Evolutionary conservation across 2,113 vertebrate genomes (phyloP).

Genomic region (Colius striatus): DNA sequence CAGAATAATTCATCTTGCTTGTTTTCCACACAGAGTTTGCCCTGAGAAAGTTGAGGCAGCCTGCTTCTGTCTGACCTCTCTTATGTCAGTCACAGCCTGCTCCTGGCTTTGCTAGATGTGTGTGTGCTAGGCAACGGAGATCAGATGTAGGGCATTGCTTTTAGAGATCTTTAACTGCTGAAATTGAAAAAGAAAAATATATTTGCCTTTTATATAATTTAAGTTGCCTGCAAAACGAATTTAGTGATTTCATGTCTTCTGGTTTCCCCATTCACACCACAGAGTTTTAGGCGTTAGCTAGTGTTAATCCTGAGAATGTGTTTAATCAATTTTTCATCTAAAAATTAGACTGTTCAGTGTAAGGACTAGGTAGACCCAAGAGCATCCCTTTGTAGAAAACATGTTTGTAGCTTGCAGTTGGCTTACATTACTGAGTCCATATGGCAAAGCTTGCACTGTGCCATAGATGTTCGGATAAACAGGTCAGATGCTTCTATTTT

Average conservation of each 20-base stretch:
- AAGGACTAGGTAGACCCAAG: background rate
- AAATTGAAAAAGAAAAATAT: no score
- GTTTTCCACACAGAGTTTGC: background rate
- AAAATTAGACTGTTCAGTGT: background rate
- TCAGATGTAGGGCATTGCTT: background rate
- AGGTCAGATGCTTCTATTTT: background rate
- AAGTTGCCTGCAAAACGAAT: background rate
- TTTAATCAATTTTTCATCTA: background rate
- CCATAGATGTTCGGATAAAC: background rate
- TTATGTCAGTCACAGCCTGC: background rate
- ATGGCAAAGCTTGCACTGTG: background rate
- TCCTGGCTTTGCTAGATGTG: background rate
- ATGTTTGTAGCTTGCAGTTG: background rate
- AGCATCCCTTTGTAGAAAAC: background rate
- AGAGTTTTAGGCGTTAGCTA: background rate
- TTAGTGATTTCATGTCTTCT: background rate
- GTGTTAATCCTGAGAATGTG: background rate
- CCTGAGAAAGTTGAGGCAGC: constrained; percentile 34
- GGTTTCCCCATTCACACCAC: background rate
- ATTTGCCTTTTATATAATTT: background rate
- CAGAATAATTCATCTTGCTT: constrained; percentile 37
- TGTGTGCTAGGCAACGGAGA: background rate
- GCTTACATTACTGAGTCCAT: background rate
- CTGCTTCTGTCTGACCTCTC: constrained; percentile 39
- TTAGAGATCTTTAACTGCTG: background rate